Base-by-base conservation (phyloP, 1,140 invertebrate species). In the Nylanderia fulva region DNA sequence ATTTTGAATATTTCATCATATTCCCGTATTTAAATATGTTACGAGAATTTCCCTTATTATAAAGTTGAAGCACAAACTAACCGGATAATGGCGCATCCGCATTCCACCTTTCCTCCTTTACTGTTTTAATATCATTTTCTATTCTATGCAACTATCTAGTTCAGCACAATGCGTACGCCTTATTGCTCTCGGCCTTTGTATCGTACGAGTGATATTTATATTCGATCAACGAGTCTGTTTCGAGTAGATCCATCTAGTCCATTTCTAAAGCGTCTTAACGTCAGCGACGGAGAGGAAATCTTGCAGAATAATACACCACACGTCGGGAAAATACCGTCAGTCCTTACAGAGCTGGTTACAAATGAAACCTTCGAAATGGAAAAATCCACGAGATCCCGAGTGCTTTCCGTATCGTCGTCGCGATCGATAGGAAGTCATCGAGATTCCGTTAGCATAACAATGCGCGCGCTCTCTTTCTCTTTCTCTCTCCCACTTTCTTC, bases 371-470 rank as follows among this genome's bases (percentile, higher is more conserved):
- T 60, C 74, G 68, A 68, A 88, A 85, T 85, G 83, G 84, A 85
- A 88, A 82, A 85, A 88, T 85, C 87, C 83, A 56, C 58, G 83
- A 85, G 72, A 58, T 68, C 80, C 84, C 61, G 39, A 83, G 64
- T 42, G 66, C 66, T 71, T 88, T 85, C 77, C 75, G 71, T 88
- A 86, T 88, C 86, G 84, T 74, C 52, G 42, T 36, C 48, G n/a
- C 86, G 84, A 89, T 89, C 88, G 86, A 89, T 88, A 85, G 76
- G 58, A 88, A 86, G 86, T 89, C 84, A 88, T 88, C 88, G 76
- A 72, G 84, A 88, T 89, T 89, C 88, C 61, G 88, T 89, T 89
- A 89, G 86, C 88, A 89, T 89, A 89, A 89, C 86, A 89, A 89
- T 88, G 83, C 82, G 58, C 42, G 13, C 45, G 15, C 15, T 48